Conservation (phyloP, 2,888 invertebrate species). For the Melanargia galathea region DNA sequence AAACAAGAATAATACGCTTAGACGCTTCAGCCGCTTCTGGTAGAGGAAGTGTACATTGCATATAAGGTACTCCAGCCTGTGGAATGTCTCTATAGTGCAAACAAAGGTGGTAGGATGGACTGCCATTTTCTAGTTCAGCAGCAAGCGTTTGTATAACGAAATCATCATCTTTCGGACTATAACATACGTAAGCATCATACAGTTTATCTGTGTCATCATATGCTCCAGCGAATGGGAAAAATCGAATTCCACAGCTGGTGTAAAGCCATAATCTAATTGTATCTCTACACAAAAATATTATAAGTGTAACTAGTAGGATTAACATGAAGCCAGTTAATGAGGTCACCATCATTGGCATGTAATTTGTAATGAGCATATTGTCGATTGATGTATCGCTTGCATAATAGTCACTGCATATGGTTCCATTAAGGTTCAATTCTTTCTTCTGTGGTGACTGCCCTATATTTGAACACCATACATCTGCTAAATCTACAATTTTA, state of each 20-base stretch:
- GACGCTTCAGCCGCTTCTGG: constrained; percentile 95
- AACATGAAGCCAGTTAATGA: constrained; percentile 89
- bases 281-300: constrained; percentile 92
- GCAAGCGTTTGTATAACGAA: constrained; percentile 94
- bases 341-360: constrained; percentile 91
- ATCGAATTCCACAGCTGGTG: constrained; percentile 91
- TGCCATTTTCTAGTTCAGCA: constrained; percentile 92
- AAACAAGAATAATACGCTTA: constrained; percentile 91
- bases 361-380: constrained; percentile 90
- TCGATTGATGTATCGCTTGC: constrained; percentile 91
- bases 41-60: constrained; percentile 87
- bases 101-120: constrained; percentile 90
- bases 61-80: constrained; percentile 85
- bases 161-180: constrained; percentile 95
- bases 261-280: constrained; percentile 94
- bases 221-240: constrained; percentile 87
- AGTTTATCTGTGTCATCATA: constrained; percentile 92
- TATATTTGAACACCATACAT: constrained; percentile 90
- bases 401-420: constrained; percentile 92
- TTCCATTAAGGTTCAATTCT: constrained; percentile 91
- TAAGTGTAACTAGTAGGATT: constrained; percentile 87
- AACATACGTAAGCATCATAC: constrained; percentile 96
- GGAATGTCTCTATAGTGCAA: constrained; percentile 94
- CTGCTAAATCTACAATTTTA: constrained; percentile 88
- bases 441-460: constrained; percentile 87